Evolutionary conservation across 2,113 vertebrate species (phyloP), one percentile per base, ranked within the genome.

Genomic region (Tychaedon coryphoeus): DNA sequence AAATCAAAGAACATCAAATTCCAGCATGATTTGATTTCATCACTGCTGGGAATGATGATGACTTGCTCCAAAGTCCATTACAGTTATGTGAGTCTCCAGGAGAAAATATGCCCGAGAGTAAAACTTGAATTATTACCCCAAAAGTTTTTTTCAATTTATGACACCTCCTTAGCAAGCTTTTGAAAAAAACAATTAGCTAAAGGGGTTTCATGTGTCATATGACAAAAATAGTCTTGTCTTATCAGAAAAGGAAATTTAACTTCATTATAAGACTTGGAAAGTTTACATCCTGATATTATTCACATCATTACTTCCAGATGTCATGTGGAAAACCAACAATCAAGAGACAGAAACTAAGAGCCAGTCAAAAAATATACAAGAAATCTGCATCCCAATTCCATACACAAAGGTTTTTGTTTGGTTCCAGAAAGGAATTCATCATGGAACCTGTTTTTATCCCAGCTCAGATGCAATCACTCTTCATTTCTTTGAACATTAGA

Each of bases 301-400:
- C 78, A 58, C 58, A 74, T 90, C 80, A 88, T 85, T 48, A 34
- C 69, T 97, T 93, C 91, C 87, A 96, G 77, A 90, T 85, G 54
- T 50, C 24, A 73, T 40, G 69, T 8, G 40, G 58, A 96, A 95
- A 96, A 86, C 77, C 75, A 56, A 60, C 54, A 82, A 88, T 74
- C 33, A 64, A 71, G 71, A 86, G 76, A 70, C 23, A 70, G 71
- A 96, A 90, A 75, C 7, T 16, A 45, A n/a, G 42, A 77, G 58
- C 33, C 85, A 64, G 64, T 13, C 10, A 88, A 72, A 78, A 92
- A 67, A 56, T 8, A 43, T 9, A 54, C 26, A 36, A 48, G 19
- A 61, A 47, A 93, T 75, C 58, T 85, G 26, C 58, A n/a, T 34
- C 2, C 1, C 28, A 43, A 17, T 73, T 93, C 72, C n/a, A 87